Percentiles rank a stretch among this genome's conserved stretches.
Evolutionary conservation across 1,140 invertebrate species (phyloP).

Genomic region (Aphaenogaster ashmeadi): DNA sequence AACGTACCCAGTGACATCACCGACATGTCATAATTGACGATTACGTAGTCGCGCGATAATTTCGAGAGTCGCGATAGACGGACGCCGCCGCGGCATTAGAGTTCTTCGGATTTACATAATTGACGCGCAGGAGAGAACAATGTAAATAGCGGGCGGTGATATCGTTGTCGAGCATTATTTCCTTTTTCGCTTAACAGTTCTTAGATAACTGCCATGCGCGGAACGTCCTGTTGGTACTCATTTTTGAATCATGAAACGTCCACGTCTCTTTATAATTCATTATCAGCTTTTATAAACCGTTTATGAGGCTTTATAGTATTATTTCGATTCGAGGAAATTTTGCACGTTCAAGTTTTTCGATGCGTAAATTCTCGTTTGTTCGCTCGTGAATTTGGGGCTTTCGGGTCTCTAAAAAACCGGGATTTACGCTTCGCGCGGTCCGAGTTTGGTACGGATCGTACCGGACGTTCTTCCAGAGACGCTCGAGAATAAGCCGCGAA

Average conservation of each 20-base stretch:
- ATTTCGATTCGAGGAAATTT: neutral
- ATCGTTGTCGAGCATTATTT: neutral
- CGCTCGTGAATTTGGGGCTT: neutral
- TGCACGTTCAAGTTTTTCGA: neutral
- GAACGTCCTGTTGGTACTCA: neutral
- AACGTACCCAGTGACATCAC: constrained; percentile 3
- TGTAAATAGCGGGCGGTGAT: constrained; percentile 25
- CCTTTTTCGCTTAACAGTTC: neutral
- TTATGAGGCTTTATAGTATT: no score
- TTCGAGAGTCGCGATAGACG: constrained; percentile 25
- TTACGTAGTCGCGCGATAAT: constrained; percentile 49
- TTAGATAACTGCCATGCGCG: neutral
- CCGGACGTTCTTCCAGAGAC: neutral
- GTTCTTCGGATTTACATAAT: constrained; percentile 35
- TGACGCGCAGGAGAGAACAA: neutral
- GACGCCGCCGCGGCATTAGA: neutral
- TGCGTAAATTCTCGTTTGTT: neutral
- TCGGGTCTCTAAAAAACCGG: neutral
- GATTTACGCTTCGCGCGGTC: neutral
- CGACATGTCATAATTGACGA: constrained; percentile 42
- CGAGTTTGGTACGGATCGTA: neutral
- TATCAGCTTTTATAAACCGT: neutral
- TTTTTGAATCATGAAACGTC: neutral
- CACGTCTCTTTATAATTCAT: neutral
- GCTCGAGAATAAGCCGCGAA: neutral